These are phyloP conservation scores for Xanthorhoe designata DNA, from an alignment of 2,888 invertebrate species.

Conservation along the genomic window DNA sequence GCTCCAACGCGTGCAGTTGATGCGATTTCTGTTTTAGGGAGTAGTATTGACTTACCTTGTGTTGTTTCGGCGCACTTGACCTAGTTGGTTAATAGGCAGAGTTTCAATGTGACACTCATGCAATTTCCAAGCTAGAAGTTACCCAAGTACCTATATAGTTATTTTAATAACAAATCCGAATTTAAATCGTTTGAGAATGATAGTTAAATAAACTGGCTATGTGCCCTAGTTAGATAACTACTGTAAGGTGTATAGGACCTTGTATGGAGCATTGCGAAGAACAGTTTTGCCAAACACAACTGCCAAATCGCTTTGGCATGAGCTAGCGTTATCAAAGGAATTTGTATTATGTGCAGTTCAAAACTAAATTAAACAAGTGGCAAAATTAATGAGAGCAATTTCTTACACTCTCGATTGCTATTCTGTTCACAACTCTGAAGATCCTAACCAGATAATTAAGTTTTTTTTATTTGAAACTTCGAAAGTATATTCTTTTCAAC, in stretches of 20 bases:
- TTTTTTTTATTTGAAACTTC: no score
- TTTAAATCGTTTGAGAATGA: background rate
- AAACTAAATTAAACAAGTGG: no score
- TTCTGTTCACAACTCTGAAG: no score
- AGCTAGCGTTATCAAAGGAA: background rate
- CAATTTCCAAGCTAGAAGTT: background rate
- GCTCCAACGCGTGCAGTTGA: no score
- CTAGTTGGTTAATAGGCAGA: background rate
- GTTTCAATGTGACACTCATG: background rate
- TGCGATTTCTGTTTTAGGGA: background rate
- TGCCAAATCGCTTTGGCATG: constrained; percentile 26
- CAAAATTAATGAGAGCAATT: no score
- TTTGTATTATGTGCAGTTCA: background rate
- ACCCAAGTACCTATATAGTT: background rate
- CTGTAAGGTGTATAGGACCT: background rate
- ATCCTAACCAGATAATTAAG: no score
- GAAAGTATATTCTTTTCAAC: no score
- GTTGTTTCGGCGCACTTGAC: background rate
- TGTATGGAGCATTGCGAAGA: background rate
- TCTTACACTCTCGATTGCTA: no score
- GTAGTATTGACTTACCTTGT: background rate
- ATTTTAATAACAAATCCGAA: background rate
- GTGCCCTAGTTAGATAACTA: background rate
- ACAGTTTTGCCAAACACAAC: constrained; percentile 12
- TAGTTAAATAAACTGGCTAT: background rate